These are phyloP conservation scores for Gopherus flavomarginatus DNA, from an alignment of 2,113 vertebrate genomes.

Conservation along the genomic window DNA sequence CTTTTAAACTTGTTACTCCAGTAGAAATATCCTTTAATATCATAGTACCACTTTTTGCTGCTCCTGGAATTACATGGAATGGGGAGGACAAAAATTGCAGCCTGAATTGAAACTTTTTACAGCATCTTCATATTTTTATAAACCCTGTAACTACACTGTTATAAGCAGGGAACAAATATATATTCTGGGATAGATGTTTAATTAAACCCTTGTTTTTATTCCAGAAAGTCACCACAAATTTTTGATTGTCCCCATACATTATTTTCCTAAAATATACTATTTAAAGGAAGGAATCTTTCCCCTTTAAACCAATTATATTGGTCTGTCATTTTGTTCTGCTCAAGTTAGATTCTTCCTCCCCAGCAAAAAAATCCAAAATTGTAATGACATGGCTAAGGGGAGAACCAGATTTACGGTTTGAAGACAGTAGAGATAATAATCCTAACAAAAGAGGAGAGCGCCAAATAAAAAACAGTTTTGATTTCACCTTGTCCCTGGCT, in stretches of 20 bases:
- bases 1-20: constrained; percentile 68
- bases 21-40: constrained; percentile 73
- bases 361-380: background rate
- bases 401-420: constrained; percentile 8
- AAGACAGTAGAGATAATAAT: constrained; percentile 57
- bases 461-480: constrained; percentile 65
- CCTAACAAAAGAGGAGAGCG: constrained; percentile 59
- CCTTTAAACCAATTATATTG: constrained; percentile 6
- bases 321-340: background rate
- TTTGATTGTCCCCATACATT: background rate
- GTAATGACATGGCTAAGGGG: constrained; percentile 45
- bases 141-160: background rate
- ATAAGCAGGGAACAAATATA: constrained; percentile 14
- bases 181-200: constrained; percentile 48
- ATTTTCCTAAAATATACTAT: background rate
- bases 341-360: background rate
- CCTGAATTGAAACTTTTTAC: constrained; percentile 20
- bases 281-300: constrained; percentile 36
- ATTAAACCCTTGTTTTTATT: constrained; percentile 64
- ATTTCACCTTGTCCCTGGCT: constrained; percentile 70
- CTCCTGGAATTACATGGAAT: constrained; percentile 14
- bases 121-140: background rate
- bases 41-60: background rate
- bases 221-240: background rate
- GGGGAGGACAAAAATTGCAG: background rate